Conservation (phyloP, 2,888 invertebrate species). For the Ophioninae sp. region DNA sequence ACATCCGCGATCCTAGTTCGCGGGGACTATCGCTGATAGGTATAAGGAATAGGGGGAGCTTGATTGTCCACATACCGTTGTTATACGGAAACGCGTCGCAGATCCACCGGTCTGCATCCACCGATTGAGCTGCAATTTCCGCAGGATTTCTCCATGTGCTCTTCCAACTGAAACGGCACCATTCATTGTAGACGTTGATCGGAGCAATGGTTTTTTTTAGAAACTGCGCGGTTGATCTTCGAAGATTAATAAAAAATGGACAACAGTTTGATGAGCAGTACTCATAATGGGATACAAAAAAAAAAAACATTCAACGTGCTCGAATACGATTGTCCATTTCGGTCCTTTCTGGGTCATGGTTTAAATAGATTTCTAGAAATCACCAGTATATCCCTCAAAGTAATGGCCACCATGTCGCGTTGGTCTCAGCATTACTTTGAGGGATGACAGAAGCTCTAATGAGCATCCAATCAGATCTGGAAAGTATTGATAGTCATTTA, state of each 20-base stretch:
- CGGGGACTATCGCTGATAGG: slow-evolving; percentile 35
- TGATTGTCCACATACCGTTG: slow-evolving; percentile 61
- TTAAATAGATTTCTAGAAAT: neutral
- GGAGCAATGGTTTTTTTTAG: neutral
- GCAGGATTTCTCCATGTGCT: slow-evolving; percentile 19
- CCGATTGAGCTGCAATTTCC: slow-evolving; percentile 38
- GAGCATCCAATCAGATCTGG: neutral
- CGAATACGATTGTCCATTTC: neutral
- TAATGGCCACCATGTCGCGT: neutral
- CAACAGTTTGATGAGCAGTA: neutral
- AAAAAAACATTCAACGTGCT: neutral
- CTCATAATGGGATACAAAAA: neutral
- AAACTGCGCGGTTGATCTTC: neutral
- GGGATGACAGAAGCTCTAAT: neutral
- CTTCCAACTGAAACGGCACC: neutral
- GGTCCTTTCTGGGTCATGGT: neutral
- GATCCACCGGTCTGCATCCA: slow-evolving; percentile 25
- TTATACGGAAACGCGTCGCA: slow-evolving; percentile 18
- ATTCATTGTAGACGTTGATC: neutral
- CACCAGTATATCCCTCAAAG: neutral
- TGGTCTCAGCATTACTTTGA: neutral
- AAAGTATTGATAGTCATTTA: neutral
- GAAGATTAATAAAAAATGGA: neutral
- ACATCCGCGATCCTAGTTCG: slow-evolving; percentile 21
- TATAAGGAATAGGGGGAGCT: slow-evolving; percentile 28